Evolutionary conservation across 1,140 invertebrate genomes (phyloP), one percentile per base, ranked within the genome.

Genomic region (Mamestra configurata): DNA sequence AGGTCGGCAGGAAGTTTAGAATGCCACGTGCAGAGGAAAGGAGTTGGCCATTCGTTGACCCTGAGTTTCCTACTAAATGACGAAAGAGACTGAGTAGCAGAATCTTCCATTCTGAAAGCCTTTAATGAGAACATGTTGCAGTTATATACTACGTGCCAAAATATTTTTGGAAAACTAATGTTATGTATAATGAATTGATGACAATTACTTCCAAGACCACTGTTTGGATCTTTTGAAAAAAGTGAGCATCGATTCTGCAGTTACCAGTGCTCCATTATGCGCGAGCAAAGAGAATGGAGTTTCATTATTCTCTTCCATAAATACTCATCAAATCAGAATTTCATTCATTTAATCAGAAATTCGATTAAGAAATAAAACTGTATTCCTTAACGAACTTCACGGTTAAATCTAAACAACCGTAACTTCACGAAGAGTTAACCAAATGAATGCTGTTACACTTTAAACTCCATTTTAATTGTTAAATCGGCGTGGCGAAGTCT

Each of bases 381-480:
- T 15, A 57, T 57, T 57, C 22, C 22, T 13, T 3, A 61, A 40
- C 59, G 53, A 64, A 20, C 61, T 20, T 66, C n/a, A 40, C 61
- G 61, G 61, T 40, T 35, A 22, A 13, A 40, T 15, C 8, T 61
- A 11, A 40, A 10, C 4, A 37, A 66, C 35, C 61, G 61, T 64
- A 64, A 37, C 59, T 64, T 40, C 40, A 64, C 18, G 35, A 64
- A 64, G 55, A 59, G n/a, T 40, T 64, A 37, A 31, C 35, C 35
- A 40, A 64, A 64, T 37, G 15, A 40, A 64, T 37, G 20, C 8
- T 37, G 59, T 40, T 40, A 64, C 59, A 40, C 59, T 64, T 64
- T 64, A 40, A 64, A 61, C 59, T 64, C n/a, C 59, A 20, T n/a
- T 64, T 37, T 64, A 64, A 64, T 64, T 64, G 59, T 40, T 64